Evolutionary conservation across 2,888 invertebrate species (phyloP).

Genomic region (Itoplectis maculator): DNA sequence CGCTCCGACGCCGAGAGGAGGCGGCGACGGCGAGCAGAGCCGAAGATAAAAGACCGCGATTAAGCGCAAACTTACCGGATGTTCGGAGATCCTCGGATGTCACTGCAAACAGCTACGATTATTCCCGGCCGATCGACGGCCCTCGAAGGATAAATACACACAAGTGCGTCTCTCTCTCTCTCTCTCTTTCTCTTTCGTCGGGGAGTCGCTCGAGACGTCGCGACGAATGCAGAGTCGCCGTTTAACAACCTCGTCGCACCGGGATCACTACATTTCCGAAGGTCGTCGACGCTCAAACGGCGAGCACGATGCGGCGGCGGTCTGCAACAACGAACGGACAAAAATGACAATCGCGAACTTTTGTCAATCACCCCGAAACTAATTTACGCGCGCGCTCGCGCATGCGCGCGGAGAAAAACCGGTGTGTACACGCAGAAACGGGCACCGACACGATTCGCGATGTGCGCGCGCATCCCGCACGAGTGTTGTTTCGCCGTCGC

Average conservation of each 20-base stretch:
- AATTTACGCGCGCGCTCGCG: too few relatives aligned
- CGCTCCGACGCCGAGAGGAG: too few relatives aligned
- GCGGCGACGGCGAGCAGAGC: background rate
- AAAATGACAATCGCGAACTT: too few relatives aligned
- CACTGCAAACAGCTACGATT: conserved; percentile 12
- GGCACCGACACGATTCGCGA: too few relatives aligned
- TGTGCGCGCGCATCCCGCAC: too few relatives aligned
- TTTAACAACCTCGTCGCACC: conserved; percentile 19
- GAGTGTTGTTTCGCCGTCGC: too few relatives aligned
- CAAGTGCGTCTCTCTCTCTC: background rate
- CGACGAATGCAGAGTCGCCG: background rate
- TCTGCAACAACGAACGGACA: conserved; percentile 19
- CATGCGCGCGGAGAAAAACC: too few relatives aligned
- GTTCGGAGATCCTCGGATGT: conserved; percentile 19
- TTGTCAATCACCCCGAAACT: too few relatives aligned
- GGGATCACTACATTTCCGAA: conserved; percentile 37
- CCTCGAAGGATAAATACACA: conserved; percentile 12
- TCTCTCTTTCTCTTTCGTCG: too few relatives aligned
- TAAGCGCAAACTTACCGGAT: conserved; percentile 46
- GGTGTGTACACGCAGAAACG: too few relatives aligned
- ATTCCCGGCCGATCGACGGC: conserved; percentile 26
- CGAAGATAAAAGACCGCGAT: background rate
- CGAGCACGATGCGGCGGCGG: background rate
- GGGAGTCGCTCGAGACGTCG: background rate
- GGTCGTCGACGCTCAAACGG: background rate